Evolutionary conservation across 2,113 vertebrate species (phyloP).

Genomic region (Heliornis fulica): DNA sequence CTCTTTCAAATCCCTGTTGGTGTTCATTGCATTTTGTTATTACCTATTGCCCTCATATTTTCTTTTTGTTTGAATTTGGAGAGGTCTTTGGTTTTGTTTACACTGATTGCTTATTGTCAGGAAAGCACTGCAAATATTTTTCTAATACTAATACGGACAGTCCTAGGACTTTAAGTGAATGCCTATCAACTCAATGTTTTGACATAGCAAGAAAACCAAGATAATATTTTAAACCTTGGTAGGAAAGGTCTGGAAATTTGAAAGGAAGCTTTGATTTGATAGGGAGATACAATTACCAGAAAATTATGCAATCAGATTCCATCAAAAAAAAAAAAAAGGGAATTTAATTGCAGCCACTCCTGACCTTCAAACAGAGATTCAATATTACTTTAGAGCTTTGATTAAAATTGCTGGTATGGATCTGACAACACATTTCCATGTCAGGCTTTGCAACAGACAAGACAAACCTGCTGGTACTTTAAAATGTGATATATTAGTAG

Average conservation of each 20-base stretch:
- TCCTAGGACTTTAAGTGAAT: background rate
- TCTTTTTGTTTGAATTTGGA: background rate
- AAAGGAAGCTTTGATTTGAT: background rate
- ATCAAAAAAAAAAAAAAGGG: rapidly evolving
- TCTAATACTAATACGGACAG: background rate
- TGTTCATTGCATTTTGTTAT: background rate
- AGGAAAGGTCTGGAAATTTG: background rate
- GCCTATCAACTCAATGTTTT: background rate
- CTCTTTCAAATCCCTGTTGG: background rate
- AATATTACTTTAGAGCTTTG: background rate
- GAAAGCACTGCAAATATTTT: background rate
- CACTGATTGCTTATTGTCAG: background rate
- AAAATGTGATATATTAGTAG: background rate
- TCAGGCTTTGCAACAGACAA: background rate
- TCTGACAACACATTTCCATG: background rate
- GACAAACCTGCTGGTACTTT: background rate
- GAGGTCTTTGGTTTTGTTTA: background rate
- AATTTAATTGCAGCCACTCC: background rate
- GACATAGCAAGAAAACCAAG: background rate
- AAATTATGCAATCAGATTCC: background rate
- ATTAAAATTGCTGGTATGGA: background rate
- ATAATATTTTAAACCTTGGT: background rate
- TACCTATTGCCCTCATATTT: background rate
- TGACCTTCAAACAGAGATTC: background rate
- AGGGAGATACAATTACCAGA: background rate